Percentiles rank a stretch among this genome's conserved stretches.
These are phyloP conservation scores for Sakesphorus luctuosus DNA, from an alignment of 2,113 vertebrate species.

Conservation along the genomic window DNA sequence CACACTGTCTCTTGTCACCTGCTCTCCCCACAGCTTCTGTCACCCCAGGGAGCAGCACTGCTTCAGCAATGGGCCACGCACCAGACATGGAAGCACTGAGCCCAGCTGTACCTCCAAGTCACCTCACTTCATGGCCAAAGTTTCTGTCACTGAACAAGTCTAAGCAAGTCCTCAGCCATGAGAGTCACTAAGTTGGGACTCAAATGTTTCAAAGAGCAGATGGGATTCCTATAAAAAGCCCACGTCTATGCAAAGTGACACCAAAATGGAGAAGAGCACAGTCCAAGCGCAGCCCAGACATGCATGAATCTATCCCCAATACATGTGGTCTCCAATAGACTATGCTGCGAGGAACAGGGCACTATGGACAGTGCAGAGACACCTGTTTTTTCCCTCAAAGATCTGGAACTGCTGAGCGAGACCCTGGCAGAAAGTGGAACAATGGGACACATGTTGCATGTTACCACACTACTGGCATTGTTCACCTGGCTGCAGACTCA, in stretches of 20 bases:
- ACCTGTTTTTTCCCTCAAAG: not conserved
- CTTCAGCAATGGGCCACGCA: not conserved
- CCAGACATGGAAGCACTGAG: not conserved
- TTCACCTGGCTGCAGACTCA: not conserved
- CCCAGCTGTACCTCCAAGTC: not conserved
- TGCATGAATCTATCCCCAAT: accelerated
- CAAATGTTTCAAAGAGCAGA: not conserved
- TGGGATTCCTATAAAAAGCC: slow-evolving; percentile 3
- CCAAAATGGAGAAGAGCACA: not conserved
- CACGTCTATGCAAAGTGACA: not conserved
- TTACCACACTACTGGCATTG: not conserved
- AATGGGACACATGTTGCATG: not conserved
- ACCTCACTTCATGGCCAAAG: not conserved
- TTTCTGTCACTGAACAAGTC: not conserved
- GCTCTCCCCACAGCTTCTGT: not conserved
- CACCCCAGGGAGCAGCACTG: not conserved
- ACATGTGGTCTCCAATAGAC: accelerated
- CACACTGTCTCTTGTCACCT: not conserved
- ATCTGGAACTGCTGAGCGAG: not conserved
- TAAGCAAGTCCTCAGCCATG: accelerated
- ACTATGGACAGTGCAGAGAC: not conserved
- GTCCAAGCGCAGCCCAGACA: not conserved
- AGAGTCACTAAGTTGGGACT: not conserved
- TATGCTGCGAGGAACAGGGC: not conserved
- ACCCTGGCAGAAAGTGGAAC: not conserved